Conservation (phyloP, 1,140 invertebrate genomes). For the Ruditapes philippinarum region DNA sequence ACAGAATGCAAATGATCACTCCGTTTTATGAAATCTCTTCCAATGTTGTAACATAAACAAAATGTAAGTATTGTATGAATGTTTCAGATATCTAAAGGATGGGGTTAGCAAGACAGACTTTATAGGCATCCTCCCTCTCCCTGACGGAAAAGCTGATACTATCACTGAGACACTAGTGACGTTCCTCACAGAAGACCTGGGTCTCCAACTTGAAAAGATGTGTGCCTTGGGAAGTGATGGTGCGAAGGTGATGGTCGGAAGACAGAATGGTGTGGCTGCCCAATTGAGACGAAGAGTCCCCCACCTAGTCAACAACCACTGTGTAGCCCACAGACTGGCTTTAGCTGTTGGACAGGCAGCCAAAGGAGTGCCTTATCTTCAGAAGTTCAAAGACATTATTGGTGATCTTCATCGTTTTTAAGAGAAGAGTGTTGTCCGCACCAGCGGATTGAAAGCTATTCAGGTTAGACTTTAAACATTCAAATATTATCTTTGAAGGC, state of each 20-base stretch:
- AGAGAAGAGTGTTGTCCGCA: neutral
- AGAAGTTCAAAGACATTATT: neutral
- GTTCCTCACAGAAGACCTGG: neutral
- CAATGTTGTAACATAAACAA: too few species aligned
- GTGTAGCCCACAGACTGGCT: slow-evolving; percentile 54
- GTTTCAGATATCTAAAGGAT: slow-evolving; percentile 21
- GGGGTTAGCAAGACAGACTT: neutral
- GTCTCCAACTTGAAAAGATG: neutral
- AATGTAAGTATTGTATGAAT: too few species aligned
- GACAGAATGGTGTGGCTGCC: slow-evolving; percentile 33
- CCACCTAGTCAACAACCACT: slow-evolving; percentile 38
- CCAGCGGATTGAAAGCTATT: neutral
- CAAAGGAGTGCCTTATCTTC: neutral
- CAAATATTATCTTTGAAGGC: too few species aligned
- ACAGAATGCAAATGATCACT: too few species aligned
- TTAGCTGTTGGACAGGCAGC: slow-evolving; percentile 13
- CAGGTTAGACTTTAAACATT: too few species aligned
- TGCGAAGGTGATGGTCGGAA: slow-evolving; percentile 41
- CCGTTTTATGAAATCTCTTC: too few species aligned
- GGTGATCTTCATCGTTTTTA: neutral
- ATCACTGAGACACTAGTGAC: neutral
- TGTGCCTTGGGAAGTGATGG: slow-evolving; percentile 56
- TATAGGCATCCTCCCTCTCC: neutral
- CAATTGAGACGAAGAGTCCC: slow-evolving; percentile 9
- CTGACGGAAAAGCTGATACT: slow-evolving; percentile 28